Evolutionary conservation across 2,888 invertebrate species (phyloP).

Genomic region (Bruchidius siliquastri): DNA sequence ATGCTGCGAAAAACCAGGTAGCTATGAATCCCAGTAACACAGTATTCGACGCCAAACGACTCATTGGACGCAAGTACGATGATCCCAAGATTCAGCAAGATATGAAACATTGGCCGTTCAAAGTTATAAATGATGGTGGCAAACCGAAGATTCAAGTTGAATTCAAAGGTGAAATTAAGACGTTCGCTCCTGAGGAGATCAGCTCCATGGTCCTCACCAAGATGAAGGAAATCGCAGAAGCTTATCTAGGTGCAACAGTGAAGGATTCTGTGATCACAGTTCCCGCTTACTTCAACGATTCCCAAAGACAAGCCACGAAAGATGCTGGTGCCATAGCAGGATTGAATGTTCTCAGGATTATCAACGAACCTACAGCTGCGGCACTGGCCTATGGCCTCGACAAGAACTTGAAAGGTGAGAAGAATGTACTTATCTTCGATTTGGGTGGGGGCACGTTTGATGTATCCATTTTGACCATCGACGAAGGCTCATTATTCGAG

Average conservation of each 20-base stretch:
- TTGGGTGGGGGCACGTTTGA: slow-evolving; percentile 69
- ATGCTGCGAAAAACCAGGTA: slow-evolving; percentile 67
- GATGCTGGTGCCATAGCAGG: slow-evolving; percentile 65
- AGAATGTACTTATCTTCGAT: slow-evolving; percentile 60
- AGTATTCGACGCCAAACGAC: slow-evolving; percentile 65
- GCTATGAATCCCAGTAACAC: slow-evolving; percentile 72
- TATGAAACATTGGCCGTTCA: slow-evolving; percentile 82
- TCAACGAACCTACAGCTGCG: slow-evolving; percentile 62
- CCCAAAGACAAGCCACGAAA: slow-evolving; percentile 73
- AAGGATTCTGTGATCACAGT: slow-evolving; percentile 49
- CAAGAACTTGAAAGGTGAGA: slow-evolving; percentile 29
- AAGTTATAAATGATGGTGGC: slow-evolving; percentile 59
- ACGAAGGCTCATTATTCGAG: slow-evolving; percentile 77
- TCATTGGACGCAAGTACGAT: slow-evolving; percentile 75
- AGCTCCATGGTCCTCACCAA: slow-evolving; percentile 62
- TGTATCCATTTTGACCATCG: slow-evolving; percentile 78
- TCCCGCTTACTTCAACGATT: slow-evolving; percentile 54
- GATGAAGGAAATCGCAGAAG: slow-evolving; percentile 34
- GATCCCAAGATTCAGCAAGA: slow-evolving; percentile 73
- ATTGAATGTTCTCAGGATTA: slow-evolving; percentile 75
- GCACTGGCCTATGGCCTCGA: slow-evolving; percentile 31
- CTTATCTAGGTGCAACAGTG: slow-evolving; percentile 52
- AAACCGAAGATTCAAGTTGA: slow-evolving; percentile 67
- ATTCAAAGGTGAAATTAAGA: slow-evolving; percentile 61
- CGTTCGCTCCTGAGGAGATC: slow-evolving; percentile 65